Conservation (phyloP, 2,888 invertebrate species). For the Hydriomena furcata region DNA sequence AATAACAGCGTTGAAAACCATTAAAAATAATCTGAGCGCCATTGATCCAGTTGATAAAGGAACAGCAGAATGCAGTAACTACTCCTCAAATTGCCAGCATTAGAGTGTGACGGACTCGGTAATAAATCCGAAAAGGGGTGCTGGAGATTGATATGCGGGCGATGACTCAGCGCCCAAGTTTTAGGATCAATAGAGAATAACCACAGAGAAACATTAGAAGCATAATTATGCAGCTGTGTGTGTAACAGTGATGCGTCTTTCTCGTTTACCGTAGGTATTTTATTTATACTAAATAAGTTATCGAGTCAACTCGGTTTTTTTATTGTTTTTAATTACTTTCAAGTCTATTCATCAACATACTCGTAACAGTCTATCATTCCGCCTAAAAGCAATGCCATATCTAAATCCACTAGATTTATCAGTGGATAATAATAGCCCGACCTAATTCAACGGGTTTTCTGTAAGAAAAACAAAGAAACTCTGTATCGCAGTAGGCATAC, state of each 20-base stretch:
- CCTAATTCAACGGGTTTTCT: constrained; percentile 29
- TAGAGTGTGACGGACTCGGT: constrained; percentile 62
- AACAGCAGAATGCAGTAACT: constrained; percentile 46
- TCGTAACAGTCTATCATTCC: constrained; percentile 2
- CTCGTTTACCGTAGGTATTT: no score
- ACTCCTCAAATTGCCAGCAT: constrained; percentile 53
- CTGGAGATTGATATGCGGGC: constrained; percentile 60
- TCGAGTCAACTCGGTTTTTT: no score
- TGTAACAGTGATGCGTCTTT: no score
- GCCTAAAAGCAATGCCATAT: constrained; percentile 28
- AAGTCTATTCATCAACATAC: background rate
- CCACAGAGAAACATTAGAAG: no score
- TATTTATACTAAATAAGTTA: no score
- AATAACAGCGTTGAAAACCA: constrained; percentile 53
- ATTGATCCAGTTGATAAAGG: constrained; percentile 54
- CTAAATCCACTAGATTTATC: constrained; percentile 20
- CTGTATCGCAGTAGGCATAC: constrained; percentile 26
- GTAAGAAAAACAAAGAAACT: constrained; percentile 30
- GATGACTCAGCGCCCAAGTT: constrained; percentile 61
- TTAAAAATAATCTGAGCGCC: constrained; percentile 49
- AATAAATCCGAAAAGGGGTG: constrained; percentile 57
- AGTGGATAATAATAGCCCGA: constrained; percentile 16
- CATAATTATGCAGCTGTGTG: no score
- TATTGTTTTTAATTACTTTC: no score
- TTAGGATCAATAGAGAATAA: constrained; percentile 47